Evolutionary conservation across 2,797 vertebrate species (phyloP).

Genomic region (Loriculus beryllinus): DNA sequence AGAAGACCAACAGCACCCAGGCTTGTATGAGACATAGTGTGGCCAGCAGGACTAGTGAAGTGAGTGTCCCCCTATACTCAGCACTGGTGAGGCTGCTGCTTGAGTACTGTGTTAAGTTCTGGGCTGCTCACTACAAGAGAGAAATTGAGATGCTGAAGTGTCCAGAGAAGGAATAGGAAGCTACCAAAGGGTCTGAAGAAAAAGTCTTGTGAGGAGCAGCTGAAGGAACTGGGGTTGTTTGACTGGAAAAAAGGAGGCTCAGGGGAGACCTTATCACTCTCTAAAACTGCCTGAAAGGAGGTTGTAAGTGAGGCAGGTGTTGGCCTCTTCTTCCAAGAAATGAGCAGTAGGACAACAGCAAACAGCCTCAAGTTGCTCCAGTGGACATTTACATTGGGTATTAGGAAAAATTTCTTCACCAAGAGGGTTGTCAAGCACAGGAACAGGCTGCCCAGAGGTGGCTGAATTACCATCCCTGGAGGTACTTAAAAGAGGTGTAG

Average conservation of each 20-base stretch:
- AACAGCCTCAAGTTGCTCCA: background rate
- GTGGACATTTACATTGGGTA: background rate
- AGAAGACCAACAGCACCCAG: background rate
- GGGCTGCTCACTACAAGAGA: background rate
- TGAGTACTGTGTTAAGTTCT: background rate
- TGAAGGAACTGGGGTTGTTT: background rate
- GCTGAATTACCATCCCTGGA: background rate
- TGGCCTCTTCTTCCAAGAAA: background rate
- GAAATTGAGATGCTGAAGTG: background rate
- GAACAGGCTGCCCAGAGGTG: background rate
- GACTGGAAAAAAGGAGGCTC: background rate
- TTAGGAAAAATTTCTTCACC: background rate
- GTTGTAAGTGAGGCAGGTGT: background rate
- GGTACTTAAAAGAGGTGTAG: background rate
- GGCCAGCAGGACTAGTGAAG: background rate
- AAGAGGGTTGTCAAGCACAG: background rate
- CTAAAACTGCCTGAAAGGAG: background rate
- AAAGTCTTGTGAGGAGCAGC: background rate
- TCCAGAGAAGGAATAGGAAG: background rate
- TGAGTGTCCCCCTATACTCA: background rate
- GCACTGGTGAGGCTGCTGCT: background rate
- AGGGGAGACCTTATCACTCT: background rate
- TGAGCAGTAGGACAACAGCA: background rate
- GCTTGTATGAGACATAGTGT: background rate
- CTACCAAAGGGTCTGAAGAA: background rate